These are phyloP conservation scores for Auanema sp. DNA, from an alignment of 2,888 invertebrate genomes.

Conservation along the genomic window DNA sequence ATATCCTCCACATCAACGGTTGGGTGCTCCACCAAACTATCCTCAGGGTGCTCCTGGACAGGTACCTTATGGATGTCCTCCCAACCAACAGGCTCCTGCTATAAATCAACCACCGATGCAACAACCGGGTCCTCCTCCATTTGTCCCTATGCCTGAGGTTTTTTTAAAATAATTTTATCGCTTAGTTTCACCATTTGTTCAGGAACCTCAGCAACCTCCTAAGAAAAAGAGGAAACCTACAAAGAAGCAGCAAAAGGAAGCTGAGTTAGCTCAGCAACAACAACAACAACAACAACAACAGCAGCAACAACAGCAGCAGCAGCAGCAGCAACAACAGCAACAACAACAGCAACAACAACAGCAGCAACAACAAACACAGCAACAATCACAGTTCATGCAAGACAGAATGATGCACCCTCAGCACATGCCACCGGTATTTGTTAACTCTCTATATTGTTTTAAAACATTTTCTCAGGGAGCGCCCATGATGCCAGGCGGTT, in stretches of 20 bases:
- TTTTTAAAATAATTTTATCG: not conserved
- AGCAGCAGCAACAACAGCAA: constrained; percentile 25
- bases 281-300: constrained; percentile 18
- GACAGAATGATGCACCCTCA: constrained; percentile 19
- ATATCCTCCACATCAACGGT: no score
- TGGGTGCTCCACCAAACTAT: no score
- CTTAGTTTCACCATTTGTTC: not conserved
- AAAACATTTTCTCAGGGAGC: constrained; percentile 6
- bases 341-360: constrained; percentile 20
- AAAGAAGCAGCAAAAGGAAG: constrained; percentile 37
- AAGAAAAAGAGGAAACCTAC: constrained; percentile 43
- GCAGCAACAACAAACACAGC: constrained; percentile 14
- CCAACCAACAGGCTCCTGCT: not conserved
- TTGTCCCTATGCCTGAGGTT: constrained; percentile 8
- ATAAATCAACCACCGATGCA: not conserved
- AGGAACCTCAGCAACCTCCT: constrained; percentile 21
- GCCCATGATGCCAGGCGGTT: constrained; percentile 17
- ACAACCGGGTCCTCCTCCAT: constrained; percentile 1
- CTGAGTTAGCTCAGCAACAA: constrained; percentile 21
- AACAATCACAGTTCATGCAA: constrained; percentile 24
- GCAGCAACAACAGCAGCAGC: constrained; percentile 20
- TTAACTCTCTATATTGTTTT: not conserved
- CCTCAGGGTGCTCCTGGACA: constrained; percentile 7
- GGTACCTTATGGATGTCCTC: not conserved
- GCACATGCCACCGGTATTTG: constrained; percentile 10